These are phyloP conservation scores for Pristionchus japonicus DNA, from an alignment of 2,888 invertebrate genomes.

Conservation along the genomic window DNA sequence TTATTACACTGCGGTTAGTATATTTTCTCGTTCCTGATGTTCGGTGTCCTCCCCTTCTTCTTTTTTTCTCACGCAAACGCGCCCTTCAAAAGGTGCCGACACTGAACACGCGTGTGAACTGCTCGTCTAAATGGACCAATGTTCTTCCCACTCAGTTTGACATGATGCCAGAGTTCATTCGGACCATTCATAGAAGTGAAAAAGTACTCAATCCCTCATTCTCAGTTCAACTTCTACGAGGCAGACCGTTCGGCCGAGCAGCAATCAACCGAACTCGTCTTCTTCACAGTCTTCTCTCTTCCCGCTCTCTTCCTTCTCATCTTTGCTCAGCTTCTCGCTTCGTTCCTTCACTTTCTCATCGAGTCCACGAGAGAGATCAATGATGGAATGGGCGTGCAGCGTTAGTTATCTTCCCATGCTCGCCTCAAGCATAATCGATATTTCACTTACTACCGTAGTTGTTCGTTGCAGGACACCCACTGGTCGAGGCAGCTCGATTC, in stretches of 20 bases:
- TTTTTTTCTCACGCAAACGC: background rate
- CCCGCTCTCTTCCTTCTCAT: slow-evolving; percentile 4
- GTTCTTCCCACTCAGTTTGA: background rate
- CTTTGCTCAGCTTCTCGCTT: background rate
- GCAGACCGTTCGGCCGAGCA: background rate
- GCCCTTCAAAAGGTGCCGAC: background rate
- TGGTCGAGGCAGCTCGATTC: background rate
- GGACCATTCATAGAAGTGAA: too few species aligned
- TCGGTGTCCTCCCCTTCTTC: too few species aligned
- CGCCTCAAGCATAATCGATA: too few species aligned
- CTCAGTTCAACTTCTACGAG: slow-evolving; percentile 38
- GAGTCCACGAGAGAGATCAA: background rate
- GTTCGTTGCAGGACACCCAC: background rate
- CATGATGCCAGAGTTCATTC: background rate
- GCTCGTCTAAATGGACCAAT: background rate
- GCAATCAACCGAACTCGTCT: background rate
- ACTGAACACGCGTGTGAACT: background rate
- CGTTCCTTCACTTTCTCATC: slow-evolving; percentile 13
- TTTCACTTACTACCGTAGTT: too few species aligned
- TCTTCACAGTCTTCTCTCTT: slow-evolving; percentile 40
- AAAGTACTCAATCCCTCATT: too few species aligned
- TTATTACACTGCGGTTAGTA: slow-evolving; percentile 23
- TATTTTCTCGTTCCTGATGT: background rate
- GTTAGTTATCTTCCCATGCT: background rate
- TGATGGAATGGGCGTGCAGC: background rate